A percentile compares a stretch with the other conserved stretches of the same genome.
phyloP scores from a whole-genome alignment of 2,797 vertebrate genomes.

The Diceros bicornis region DNA sequence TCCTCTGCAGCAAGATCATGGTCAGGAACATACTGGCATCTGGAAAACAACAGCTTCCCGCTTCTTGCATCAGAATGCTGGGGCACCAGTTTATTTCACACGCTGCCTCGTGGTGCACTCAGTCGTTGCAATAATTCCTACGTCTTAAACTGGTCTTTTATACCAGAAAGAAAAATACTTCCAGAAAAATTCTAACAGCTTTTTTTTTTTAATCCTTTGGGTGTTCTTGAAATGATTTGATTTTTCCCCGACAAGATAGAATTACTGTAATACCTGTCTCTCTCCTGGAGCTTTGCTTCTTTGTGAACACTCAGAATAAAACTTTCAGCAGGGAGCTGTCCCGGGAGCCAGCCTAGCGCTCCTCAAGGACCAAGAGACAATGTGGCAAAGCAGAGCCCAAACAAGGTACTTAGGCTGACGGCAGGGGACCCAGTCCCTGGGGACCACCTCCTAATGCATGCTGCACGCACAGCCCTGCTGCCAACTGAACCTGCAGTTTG shows the following conservation, averaged over 20 bases:
- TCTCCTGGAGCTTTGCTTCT: not conserved
- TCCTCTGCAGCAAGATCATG: not conserved
- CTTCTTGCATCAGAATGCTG: not conserved
- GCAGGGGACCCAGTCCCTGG: fast-evolving
- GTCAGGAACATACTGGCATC: not conserved
- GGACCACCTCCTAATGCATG: not conserved
- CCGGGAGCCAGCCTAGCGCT: not conserved
- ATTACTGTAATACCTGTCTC: not conserved
- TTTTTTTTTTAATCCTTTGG: not conserved
- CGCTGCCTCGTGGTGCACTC: fast-evolving
- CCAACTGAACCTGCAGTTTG: not conserved
- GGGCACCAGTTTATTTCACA: not conserved
- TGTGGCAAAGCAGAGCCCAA: not conserved
- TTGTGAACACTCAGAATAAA: not conserved
- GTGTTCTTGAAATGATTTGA: not conserved
- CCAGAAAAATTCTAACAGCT: not conserved
- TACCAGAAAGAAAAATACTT: not conserved
- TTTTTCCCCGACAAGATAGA: not conserved
- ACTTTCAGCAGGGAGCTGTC: conserved; percentile 12
- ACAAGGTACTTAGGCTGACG: not conserved
- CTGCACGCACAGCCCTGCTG: not conserved
- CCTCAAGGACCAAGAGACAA: not conserved
- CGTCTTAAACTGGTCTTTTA: not conserved
- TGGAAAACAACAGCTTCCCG: not conserved
- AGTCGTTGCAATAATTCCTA: not conserved